Evolutionary conservation across 2,797 vertebrate species (phyloP).

Genomic region (Eremophila alpestris): DNA sequence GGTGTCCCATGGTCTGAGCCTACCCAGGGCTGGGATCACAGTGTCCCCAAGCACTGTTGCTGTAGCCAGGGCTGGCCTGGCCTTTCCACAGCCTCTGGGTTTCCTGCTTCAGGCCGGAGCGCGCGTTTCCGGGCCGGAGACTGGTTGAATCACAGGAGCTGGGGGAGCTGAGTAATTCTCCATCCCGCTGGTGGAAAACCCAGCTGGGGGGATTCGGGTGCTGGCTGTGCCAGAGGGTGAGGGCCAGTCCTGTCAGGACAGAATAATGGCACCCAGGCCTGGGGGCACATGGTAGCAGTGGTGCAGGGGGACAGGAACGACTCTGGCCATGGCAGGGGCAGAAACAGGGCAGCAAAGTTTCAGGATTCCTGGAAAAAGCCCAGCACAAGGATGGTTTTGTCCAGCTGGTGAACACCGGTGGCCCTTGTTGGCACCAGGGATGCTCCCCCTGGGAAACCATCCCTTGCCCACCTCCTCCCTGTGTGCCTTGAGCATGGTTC

Average conservation of each 20-base stretch:
- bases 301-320: accelerated
- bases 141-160: conserved; percentile 20
- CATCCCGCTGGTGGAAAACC: neutral
- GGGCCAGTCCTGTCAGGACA: neutral
- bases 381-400: conserved; percentile 29
- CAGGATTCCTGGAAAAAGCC: conserved; percentile 24
- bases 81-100: neutral
- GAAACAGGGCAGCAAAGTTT: neutral
- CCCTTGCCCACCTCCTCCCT: neutral
- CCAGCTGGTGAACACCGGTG: accelerated
- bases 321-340: neutral
- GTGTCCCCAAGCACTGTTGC: neutral
- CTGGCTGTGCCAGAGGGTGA: neutral
- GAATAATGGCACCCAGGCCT: neutral
- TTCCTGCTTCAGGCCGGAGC: neutral
- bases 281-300: neutral
- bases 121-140: neutral
- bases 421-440: neutral
- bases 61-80: neutral
- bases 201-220: neutral
- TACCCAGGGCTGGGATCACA: accelerated
- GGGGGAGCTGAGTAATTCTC: conserved; percentile 8
- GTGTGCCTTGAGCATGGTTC: neutral
- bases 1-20: neutral
- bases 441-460: neutral